These are phyloP conservation scores for Erpornis zantholeuca DNA, from an alignment of 2,113 vertebrate genomes.

Conservation along the genomic window DNA sequence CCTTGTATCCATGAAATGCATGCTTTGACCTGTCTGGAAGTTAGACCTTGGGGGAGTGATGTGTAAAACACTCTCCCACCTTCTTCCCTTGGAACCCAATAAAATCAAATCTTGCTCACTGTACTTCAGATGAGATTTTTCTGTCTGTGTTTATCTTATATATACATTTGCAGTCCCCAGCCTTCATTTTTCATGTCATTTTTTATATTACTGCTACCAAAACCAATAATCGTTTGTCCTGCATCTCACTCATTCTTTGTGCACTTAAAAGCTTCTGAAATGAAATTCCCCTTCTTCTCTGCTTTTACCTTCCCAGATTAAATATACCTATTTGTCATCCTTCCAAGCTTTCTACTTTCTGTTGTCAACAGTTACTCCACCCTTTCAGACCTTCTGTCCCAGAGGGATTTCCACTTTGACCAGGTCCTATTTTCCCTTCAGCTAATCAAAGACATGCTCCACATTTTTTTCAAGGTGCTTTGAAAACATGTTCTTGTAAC, in stretches of 20 bases:
- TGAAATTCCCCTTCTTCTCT: constrained; percentile 36
- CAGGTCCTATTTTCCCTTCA: not conserved
- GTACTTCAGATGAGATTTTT: constrained; percentile 1
- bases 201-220: constrained; percentile 34
- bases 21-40: not conserved
- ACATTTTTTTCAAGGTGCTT: not conserved
- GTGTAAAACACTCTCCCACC: not conserved
- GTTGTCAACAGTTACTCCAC: not conserved
- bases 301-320: constrained; percentile 18
- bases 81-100: not conserved
- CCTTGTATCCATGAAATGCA: not conserved
- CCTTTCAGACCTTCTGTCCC: not conserved
- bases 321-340: constrained; percentile 50
- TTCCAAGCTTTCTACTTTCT: constrained; percentile 26
- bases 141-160: not conserved
- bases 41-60: not conserved
- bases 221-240: constrained; percentile 34
- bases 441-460: not conserved
- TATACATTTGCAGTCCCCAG: not conserved
- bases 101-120: not conserved
- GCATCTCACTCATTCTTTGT: constrained; percentile 34
- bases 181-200: constrained; percentile 40
- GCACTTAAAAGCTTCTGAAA: constrained; percentile 40
- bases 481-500: not conserved
- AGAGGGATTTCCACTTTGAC: constrained; percentile 1